These are phyloP conservation scores for Apeira syringaria DNA, from an alignment of 2,888 invertebrate species.

Conservation along the genomic window DNA sequence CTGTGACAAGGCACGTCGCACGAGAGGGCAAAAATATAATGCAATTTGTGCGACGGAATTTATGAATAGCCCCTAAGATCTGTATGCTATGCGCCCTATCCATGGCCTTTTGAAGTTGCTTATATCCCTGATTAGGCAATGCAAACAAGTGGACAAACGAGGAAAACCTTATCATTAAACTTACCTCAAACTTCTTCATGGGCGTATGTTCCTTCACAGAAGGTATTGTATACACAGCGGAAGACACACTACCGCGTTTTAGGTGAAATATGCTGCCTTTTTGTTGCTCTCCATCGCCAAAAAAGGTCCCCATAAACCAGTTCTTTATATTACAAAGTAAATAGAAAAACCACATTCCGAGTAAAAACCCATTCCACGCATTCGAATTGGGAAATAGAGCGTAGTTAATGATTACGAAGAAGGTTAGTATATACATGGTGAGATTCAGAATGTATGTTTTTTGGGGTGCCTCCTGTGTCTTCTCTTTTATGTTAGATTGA, in stretches of 20 bases:
- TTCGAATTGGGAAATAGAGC: slow-evolving; percentile 64
- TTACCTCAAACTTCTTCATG: slow-evolving; percentile 81
- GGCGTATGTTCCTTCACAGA: slow-evolving; percentile 85
- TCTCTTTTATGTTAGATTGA: slow-evolving; percentile 47
- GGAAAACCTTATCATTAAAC: background rate
- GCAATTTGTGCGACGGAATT: too few species aligned
- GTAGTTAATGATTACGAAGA: slow-evolving; percentile 59
- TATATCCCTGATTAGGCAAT: too few species aligned
- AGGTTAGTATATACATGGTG: slow-evolving; percentile 65
- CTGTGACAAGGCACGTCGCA: too few species aligned
- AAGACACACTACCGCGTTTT: slow-evolving; percentile 47
- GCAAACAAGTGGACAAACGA: too few species aligned
- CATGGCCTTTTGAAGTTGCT: too few species aligned
- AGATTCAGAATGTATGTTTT: slow-evolving; percentile 58
- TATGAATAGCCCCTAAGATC: too few species aligned
- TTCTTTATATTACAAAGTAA: slow-evolving; percentile 57
- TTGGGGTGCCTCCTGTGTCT: slow-evolving; percentile 24
- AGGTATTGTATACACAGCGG: slow-evolving; percentile 80
- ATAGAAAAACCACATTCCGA: slow-evolving; percentile 71
- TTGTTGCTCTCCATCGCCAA: slow-evolving; percentile 57
- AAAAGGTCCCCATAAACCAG: slow-evolving; percentile 69
- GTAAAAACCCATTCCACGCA: slow-evolving; percentile 71
- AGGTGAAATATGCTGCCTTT: slow-evolving; percentile 49
- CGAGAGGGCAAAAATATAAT: too few species aligned
- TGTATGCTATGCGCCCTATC: too few species aligned